These are phyloP conservation scores for Myoxocephalus aenaeus DNA, from an alignment of 2,797 vertebrate genomes.

Conservation along the genomic window DNA sequence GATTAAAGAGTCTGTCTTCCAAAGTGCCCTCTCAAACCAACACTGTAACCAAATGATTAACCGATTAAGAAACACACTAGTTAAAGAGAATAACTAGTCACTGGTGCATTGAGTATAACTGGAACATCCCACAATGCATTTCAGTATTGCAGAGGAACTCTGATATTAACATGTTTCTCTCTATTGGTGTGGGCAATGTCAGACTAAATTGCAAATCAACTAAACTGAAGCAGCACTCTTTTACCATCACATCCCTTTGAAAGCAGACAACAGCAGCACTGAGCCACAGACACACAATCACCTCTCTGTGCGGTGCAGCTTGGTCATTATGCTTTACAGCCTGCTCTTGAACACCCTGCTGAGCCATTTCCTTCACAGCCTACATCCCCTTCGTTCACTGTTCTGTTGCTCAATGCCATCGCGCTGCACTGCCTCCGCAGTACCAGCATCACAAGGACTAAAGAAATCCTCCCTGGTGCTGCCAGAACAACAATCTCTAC, in stretches of 20 bases:
- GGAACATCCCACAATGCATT: neutral
- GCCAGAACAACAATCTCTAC: conserved; percentile 13
- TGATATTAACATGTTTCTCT: neutral
- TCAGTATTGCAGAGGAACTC: neutral
- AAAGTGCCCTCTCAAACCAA: neutral
- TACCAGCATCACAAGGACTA: conserved; percentile 19
- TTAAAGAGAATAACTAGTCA: neutral
- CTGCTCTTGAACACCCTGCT: conserved; percentile 61
- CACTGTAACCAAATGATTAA: neutral
- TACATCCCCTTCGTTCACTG: conserved; percentile 54
- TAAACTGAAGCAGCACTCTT: conserved; percentile 16
- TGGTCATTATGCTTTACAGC: conserved; percentile 64
- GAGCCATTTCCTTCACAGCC: conserved; percentile 66
- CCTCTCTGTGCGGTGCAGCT: conserved; percentile 52
- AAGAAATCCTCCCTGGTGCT: conserved; percentile 37
- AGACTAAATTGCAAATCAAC: conserved; percentile 19
- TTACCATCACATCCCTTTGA: conserved; percentile 35
- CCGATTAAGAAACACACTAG: conserved; percentile 10
- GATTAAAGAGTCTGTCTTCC: conserved; percentile 1
- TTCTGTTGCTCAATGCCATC: conserved; percentile 47
- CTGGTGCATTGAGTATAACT: neutral
- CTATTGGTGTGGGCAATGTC: neutral
- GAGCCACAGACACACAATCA: conserved; percentile 52
- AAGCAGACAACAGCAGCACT: conserved; percentile 34
- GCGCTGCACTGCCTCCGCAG: conserved; percentile 31